Base-by-base conservation (phyloP, 2,888 invertebrate genomes). In the Campopleginae sp. region DNA sequence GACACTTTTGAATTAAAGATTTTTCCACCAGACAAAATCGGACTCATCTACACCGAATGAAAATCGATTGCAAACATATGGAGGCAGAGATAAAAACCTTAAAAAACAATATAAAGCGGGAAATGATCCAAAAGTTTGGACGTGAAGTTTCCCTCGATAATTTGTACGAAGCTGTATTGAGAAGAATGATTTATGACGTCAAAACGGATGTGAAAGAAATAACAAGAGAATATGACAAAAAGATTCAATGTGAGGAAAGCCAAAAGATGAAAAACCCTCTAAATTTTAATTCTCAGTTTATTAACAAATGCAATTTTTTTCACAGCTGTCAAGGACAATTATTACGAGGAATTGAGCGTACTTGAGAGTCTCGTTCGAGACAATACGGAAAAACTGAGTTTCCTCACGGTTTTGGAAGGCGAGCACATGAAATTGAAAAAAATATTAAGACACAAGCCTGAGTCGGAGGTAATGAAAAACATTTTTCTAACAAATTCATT, bases 51-150 rank as follows among this genome's bases (percentile, higher is more conserved):
- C 95, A 95, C 75, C 95, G 96, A 86, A 96, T 97, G 96, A 95
- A 95, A 91, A 94, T 96, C 0, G 97, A 97, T 91, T 94, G 96
- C 17, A 95, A 95, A 66, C 95, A 95, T 70, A 97, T 97, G 97
- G 94, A 95, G 10, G 93, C 93, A 0, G 94, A 95, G 78, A 96
- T 96, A 0, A 93, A 94, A 2, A 94, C 94, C 10, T 90, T 97
- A 5, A 95, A 96, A 78, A 94, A 94, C 1, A 94, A 94, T 90
- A 95, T 95, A 38, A 92, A 92, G 17, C 92, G 94, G 46, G 94
- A 94, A 63, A 95, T 95, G 94, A 93, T 94, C 63, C 94, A 94
- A 58, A 96, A 95, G 90, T 96, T 96, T 88, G 96, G 96, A 0
- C 92, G 94, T 71, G 90, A 94, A 70, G 90, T 96, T 17, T 94